Conservation (phyloP, 2,797 vertebrate genomes). For the Poecilia wingei region DNA sequence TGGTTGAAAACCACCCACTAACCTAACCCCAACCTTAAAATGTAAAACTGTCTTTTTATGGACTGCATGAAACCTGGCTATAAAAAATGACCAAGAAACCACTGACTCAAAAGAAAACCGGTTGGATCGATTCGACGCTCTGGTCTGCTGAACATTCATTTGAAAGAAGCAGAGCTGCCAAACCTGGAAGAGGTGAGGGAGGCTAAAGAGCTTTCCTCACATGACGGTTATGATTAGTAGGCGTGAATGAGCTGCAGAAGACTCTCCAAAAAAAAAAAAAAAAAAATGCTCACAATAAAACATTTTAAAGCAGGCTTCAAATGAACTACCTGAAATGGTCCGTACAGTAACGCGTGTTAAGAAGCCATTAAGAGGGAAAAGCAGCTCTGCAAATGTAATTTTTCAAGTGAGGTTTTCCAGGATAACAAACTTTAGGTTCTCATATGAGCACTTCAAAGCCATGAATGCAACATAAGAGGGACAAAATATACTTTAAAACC, state of each 20-base stretch:
- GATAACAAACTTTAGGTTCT: conserved; percentile 69
- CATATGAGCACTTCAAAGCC: conserved; percentile 66
- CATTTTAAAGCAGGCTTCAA: conserved; percentile 60
- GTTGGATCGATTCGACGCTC: conserved; percentile 42
- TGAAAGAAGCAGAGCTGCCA: conserved; percentile 45
- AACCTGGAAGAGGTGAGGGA: conserved; percentile 41
- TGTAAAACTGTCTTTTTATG: neutral
- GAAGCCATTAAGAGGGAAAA: conserved; percentile 68
- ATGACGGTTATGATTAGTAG: conserved; percentile 75
- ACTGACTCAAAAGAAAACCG: conserved; percentile 45
- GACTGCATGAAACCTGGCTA: neutral
- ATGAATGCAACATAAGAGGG: conserved; percentile 48
- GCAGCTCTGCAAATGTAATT: conserved; percentile 68
- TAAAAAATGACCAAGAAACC: conserved; percentile 36
- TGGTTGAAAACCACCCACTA: neutral
- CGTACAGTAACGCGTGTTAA: conserved; percentile 61
- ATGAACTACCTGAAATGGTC: conserved; percentile 56
- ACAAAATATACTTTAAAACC: conserved; percentile 36
- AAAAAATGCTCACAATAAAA: conserved; percentile 51
- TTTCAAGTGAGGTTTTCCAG: conserved; percentile 74
- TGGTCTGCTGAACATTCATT: conserved; percentile 28
- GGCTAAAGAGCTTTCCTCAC: conserved; percentile 61
- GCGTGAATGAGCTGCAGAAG: conserved; percentile 72
- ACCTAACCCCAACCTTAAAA: conserved; percentile 1
- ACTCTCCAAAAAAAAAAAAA: conserved; percentile 36